Evolutionary conservation across 2,797 vertebrate species (phyloP), one percentile per base, ranked within the genome.

Genomic region (Echiichthys vipera): DNA sequence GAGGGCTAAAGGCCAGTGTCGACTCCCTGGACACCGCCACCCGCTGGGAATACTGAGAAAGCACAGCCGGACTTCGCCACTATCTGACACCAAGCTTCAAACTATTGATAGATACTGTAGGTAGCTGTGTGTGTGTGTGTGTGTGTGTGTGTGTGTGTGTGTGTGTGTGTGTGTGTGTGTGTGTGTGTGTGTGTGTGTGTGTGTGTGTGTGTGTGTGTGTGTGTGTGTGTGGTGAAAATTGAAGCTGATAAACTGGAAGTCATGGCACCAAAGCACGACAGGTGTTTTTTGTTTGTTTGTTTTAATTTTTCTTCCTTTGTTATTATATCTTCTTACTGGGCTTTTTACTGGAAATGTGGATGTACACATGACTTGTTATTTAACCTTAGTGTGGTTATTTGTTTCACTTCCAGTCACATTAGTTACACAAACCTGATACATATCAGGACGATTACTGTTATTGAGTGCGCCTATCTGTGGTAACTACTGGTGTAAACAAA

Each of bases 41-140:
- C 22, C 94, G 97, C 82, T 99, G 98, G 98, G 98, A 99, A 86
- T 99, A 98, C 90, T 99, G 93, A 94, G 74, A 55, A 64, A 77
- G 45, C 56, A 63, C 45, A 71, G 67, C 50, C 22, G n/a, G 59
- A 64, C 68, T 76, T 63, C 50, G 55, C 49, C 37, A 25, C 11
- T 36, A 9, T 65, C 24, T 15, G 58, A 81, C 55, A 39, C 74
- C 55, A 54, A 24, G 56, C 74, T 87, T 90, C 68, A 84, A 80
- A 78, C 59, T 70, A 62, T 78, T 74, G 30, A 63, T 84, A 71
- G 57, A 78, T 70, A 64, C 71, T 72, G 54, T 84, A 71, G 80
- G 75, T 77, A 65, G 67, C 50, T 63, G 53, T 58, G 75, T 47
- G 39, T 73, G 39, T 46, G 18, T 25, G 56, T 77, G 55, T 32